A percentile compares a stretch with the other conserved stretches of the same genome.
Conservation (phyloP, 2,113 vertebrate species). For the Scomber colias region DNA sequence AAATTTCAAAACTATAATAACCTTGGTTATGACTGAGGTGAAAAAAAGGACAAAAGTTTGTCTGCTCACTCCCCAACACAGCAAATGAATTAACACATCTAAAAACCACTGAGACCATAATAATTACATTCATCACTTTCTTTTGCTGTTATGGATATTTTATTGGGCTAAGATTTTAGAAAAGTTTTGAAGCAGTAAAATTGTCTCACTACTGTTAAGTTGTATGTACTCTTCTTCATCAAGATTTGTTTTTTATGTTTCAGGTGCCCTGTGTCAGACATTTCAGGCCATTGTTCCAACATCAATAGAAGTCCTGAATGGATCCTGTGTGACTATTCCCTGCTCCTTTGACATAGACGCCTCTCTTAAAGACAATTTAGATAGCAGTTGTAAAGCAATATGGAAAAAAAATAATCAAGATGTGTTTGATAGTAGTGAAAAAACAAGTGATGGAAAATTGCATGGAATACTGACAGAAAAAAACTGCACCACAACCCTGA, state of each 20-base stretch:
- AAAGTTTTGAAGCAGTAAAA: no score
- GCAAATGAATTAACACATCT: no score
- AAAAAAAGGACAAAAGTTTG: no score
- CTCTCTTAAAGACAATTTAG: neutral
- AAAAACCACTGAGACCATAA: no score
- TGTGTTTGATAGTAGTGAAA: slow-evolving; percentile 5
- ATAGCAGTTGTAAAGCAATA: neutral
- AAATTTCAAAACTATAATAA: no score
- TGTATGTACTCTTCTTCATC: no score
- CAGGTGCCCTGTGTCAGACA: slow-evolving; percentile 26
- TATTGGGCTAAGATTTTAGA: no score
- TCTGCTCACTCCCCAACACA: no score
- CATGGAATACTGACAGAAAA: neutral
- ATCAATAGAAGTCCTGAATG: slow-evolving; percentile 16
- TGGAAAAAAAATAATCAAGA: neutral
- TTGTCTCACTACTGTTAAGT: no score
- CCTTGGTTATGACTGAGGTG: no score
- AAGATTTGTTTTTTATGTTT: slow-evolving; percentile 40
- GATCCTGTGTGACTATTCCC: slow-evolving; percentile 62
- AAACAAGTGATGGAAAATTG: neutral
- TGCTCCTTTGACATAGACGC: slow-evolving; percentile 24
- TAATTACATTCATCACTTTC: no score
- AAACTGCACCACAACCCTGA: slow-evolving; percentile 61
- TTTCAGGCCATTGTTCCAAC: neutral
- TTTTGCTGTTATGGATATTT: no score